phyloP scores from a whole-genome alignment of 2,113 vertebrate species.

The Siniperca knerii region DNA sequence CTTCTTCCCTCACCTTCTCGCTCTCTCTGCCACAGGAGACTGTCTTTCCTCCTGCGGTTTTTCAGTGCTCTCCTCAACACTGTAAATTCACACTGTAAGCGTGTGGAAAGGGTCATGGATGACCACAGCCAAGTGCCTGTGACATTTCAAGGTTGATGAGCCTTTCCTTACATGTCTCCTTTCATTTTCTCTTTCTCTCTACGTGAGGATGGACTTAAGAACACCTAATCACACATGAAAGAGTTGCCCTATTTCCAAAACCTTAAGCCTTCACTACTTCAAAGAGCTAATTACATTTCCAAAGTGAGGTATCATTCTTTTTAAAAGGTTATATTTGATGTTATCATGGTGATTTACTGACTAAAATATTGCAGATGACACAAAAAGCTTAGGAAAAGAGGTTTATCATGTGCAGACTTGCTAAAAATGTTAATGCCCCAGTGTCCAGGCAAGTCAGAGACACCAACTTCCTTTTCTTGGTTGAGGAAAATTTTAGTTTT shows the following conservation, averaged over 20 bases:
- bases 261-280: constrained; percentile 53
- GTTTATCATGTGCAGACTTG: constrained; percentile 25
- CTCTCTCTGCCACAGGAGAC: constrained; percentile 11
- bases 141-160: constrained; percentile 48
- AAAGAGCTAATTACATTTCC: constrained; percentile 57
- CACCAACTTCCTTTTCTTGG: constrained; percentile 4
- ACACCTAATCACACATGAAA: constrained; percentile 71
- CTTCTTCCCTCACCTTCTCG: constrained; percentile 5
- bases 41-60: not conserved
- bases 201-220: constrained; percentile 40
- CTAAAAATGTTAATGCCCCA: constrained; percentile 25
- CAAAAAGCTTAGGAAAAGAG: constrained; percentile 25
- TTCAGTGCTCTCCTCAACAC: not conserved
- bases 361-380: constrained; percentile 14
- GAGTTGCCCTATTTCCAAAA: constrained; percentile 61
- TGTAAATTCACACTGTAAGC: not conserved
- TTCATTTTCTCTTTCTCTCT: constrained; percentile 14
- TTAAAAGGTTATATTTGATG: constrained; percentile 45
- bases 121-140: constrained; percentile 59
- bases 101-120: constrained; percentile 20
- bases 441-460: constrained; percentile 21
- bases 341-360: constrained; percentile 39
- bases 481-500: constrained; percentile 20
- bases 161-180: constrained; percentile 21
- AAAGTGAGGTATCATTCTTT: constrained; percentile 52